Evolutionary conservation across 2,113 vertebrate genomes (phyloP).

Genomic region (Cyprinodon variegatus): DNA sequence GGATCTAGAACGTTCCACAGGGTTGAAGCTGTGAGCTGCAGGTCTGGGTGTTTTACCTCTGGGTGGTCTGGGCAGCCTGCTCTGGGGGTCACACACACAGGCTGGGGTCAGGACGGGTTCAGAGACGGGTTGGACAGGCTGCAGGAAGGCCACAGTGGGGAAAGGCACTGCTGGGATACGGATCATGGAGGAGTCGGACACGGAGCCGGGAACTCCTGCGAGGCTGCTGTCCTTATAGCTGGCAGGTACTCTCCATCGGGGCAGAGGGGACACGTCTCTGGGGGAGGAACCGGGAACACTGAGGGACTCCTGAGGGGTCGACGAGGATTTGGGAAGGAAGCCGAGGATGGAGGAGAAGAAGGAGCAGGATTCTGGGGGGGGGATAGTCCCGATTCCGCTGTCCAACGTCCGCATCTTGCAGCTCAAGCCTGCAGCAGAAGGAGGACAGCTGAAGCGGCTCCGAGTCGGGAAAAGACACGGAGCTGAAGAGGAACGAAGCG

Average conservation of each 20-base stretch:
- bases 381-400: constrained; percentile 93
- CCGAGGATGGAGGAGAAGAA: constrained; percentile 79
- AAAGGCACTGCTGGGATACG: constrained; percentile 75
- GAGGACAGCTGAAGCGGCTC: constrained; percentile 63
- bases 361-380: constrained; percentile 88
- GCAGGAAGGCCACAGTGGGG: constrained; percentile 76
- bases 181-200: constrained; percentile 83
- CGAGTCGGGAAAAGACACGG: constrained; percentile 13
- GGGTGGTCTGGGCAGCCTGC: constrained; percentile 81
- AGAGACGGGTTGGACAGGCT: constrained; percentile 65
- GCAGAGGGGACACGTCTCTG: constrained; percentile 64
- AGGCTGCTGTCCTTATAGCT: constrained; percentile 64
- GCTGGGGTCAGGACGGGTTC: constrained; percentile 66
- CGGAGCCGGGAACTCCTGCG: constrained; percentile 75
- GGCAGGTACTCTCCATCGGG: constrained; percentile 76
- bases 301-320: constrained; percentile 71
- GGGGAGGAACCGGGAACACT: constrained; percentile 68
- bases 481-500: constrained; percentile 39
- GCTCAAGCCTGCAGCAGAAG: constrained; percentile 83
- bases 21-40: neutral
- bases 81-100: constrained; percentile 77
- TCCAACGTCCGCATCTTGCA: constrained; percentile 92
- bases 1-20: neutral
- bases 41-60: constrained; percentile 81
- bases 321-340: constrained; percentile 79